Base-by-base conservation (phyloP, 2,888 invertebrate genomes). In the Lingula anatina region DNA sequence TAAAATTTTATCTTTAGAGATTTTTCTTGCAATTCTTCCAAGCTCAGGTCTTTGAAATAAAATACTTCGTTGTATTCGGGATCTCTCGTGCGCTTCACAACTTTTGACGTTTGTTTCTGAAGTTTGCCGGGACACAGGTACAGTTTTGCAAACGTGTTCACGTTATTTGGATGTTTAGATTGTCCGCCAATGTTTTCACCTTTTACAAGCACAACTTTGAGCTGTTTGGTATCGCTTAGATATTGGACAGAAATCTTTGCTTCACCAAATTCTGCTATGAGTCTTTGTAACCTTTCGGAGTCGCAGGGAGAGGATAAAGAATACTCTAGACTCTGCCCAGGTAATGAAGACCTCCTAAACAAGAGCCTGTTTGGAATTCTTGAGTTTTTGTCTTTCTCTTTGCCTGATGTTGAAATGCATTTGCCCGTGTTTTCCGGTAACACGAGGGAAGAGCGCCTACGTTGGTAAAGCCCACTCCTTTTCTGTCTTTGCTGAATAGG, bases 51-150 rank as follows among this genome's bases (percentile, higher is more conserved):
- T 49, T 75, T 75, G 61, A 79, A 78, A 55, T 71, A 73, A 55
- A 78, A 73, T 50, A 76, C 74, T 63, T 78, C 65, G 41, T 78
- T 72, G 54, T 70, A 77, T 15, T 72, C 59, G 2, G 77, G 77
- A 55, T 76, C 65, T 15, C 70, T 47, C 5, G 76, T 75, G 43
- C 72, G 63, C 49, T 75, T 76, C 5, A 73, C 64, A 9, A 73
- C 66, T 37, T 71, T 66, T 4, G 68, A 63, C 7, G 53, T 54
- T 48, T 78, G 75, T 53, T 75, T 75, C 51, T 76, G 77, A 26
- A 68, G 47, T 55, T 78, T 79, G 25, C 76, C 72, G n/a, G 78
- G 77, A 57, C 73, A 69, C 12, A 79, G 65, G 54, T 66, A 74
- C 21, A 78, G 61, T 55, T 74, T 76, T 45, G 68, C 73, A 54